Percentiles rank a stretch among this genome's conserved stretches.
Evolutionary conservation across 2,888 invertebrate genomes (phyloP).

Genomic region (Stenolophus ochropezus): DNA sequence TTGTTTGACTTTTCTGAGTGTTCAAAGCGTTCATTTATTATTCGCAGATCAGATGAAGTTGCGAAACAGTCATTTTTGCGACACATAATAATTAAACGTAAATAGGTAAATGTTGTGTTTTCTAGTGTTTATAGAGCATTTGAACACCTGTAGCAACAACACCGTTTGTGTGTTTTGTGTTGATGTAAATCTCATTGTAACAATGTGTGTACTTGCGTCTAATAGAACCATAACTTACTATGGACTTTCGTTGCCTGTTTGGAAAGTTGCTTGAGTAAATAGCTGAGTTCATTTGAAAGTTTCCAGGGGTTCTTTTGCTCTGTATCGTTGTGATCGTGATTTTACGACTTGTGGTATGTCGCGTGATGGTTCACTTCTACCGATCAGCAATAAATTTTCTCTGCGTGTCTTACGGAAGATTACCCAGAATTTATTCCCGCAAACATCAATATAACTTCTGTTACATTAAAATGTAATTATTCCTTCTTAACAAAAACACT

Average conservation of each 20-base stretch:
- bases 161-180: background rate
- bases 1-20: background rate
- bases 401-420: conserved; percentile 1
- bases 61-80: background rate
- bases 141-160: background rate
- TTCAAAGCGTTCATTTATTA: background rate
- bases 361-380: conserved; percentile 34
- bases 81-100: background rate
- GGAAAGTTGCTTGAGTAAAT: conserved; percentile 23
- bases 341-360: conserved; percentile 34
- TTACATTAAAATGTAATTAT: conserved; percentile 16
- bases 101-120: conserved; percentile 1
- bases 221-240: conserved; percentile 31
- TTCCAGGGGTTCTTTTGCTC: conserved; percentile 23
- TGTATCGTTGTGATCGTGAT: conserved; percentile 38
- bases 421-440: background rate
- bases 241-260: background rate
- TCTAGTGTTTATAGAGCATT: conserved; percentile 6
- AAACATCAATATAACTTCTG: conserved; percentile 6
- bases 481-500: background rate
- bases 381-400: conserved; percentile 29
- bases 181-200: background rate
- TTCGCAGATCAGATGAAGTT: background rate
- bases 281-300: conserved; percentile 24
- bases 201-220: background rate